phyloP scores from a whole-genome alignment of 2,888 invertebrate species.

The Ophion slaviceki region DNA sequence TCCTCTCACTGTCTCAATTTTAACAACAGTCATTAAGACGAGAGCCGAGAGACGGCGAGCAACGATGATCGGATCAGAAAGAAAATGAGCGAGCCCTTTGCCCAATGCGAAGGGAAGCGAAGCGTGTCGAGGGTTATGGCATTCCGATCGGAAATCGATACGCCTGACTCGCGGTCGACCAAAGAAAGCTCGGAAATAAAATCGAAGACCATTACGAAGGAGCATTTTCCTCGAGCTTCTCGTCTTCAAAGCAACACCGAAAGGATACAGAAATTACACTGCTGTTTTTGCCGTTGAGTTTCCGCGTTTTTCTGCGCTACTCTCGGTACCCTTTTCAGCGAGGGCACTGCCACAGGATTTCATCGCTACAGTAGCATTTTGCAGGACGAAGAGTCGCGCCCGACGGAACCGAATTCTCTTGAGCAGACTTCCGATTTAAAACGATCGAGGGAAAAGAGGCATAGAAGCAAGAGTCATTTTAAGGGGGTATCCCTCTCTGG shows the following conservation, averaged over 20 bases:
- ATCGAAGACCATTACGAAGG: conserved; percentile 27
- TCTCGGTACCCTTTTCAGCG: conserved; percentile 68
- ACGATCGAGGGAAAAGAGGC: not conserved
- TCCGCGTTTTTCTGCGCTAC: not conserved
- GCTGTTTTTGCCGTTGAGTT: conserved; percentile 2
- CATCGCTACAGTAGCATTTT: not conserved
- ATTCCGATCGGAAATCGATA: conserved; percentile 34
- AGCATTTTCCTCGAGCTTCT: conserved; percentile 11
- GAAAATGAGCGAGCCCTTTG: not conserved
- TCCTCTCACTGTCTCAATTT: too few relatives aligned
- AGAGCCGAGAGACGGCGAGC: not conserved
- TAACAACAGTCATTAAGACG: too few relatives aligned
- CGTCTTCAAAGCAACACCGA: conserved; percentile 2
- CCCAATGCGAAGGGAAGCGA: conserved; percentile 9
- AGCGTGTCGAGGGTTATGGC: conserved; percentile 18
- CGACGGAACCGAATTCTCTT: not conserved
- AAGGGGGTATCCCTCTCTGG: not conserved
- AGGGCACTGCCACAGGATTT: conserved; percentile 71
- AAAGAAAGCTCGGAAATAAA: conserved; percentile 20
- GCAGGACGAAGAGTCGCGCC: not conserved
- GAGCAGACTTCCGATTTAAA: conserved; percentile 1
- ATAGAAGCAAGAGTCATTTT: not conserved
- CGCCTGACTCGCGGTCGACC: conserved; percentile 5
- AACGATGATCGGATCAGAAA: not conserved
- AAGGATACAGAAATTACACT: conserved; percentile 17